Conservation (phyloP, 2,797 vertebrate species). For the Atherinosoma microstoma region DNA sequence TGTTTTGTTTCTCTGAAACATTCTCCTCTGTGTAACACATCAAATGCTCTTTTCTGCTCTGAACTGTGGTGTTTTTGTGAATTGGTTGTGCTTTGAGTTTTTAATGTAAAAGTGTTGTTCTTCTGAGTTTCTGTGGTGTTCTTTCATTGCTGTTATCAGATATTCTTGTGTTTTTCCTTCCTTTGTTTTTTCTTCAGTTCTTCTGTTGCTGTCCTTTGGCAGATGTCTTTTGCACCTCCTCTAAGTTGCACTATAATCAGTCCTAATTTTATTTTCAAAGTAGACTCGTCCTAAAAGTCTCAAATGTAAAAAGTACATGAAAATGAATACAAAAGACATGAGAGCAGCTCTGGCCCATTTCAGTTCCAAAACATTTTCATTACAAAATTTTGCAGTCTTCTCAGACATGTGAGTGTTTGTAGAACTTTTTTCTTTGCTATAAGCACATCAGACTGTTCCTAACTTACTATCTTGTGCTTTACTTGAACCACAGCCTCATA, state of each 20-base stretch:
- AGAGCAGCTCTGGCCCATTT: not conserved
- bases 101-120: no score
- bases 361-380: not conserved
- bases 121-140: not conserved
- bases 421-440: not conserved
- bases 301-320: not conserved
- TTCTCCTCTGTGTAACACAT: no score
- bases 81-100: no score
- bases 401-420: not conserved
- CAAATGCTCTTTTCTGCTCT: no score
- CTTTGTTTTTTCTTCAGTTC: not conserved
- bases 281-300: not conserved
- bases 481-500: slow-evolving; percentile 4
- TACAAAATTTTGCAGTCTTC: not conserved
- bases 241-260: no score
- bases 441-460: not conserved
- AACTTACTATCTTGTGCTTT: slow-evolving; percentile 4
- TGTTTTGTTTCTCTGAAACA: not conserved
- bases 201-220: not conserved
- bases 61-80: no score
- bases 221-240: not conserved
- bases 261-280: no score
- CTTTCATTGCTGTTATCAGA: not conserved
- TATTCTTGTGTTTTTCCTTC: not conserved
- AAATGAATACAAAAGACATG: not conserved